Percentiles rank a stretch among this genome's conserved stretches.
Evolutionary conservation across 2,888 invertebrate genomes (phyloP).

Genomic region (Cheilosia soror): DNA sequence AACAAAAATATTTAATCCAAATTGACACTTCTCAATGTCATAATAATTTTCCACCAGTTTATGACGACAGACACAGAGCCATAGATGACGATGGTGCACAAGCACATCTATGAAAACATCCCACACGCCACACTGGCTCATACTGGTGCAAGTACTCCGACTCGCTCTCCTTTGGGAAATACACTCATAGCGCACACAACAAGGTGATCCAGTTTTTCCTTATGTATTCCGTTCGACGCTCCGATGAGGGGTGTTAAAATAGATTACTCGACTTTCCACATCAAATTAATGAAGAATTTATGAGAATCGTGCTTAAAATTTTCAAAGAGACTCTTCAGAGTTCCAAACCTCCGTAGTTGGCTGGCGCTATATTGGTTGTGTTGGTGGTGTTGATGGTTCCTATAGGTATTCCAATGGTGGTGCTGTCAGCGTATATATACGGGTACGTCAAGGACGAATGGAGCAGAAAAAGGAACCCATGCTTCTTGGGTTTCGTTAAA

Average conservation of each 20-base stretch:
- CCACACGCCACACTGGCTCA: neutral
- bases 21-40: conserved; percentile 67
- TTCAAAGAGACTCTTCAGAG: conserved; percentile 68
- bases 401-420: conserved; percentile 54
- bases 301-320: conserved; percentile 80
- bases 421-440: conserved; percentile 46
- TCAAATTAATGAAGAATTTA: conserved; percentile 81
- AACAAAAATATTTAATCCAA: conserved; percentile 57
- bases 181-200: conserved; percentile 33
- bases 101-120: conserved; percentile 27
- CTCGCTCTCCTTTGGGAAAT: conserved; percentile 3
- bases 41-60: conserved; percentile 57
- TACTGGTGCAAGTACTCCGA: neutral
- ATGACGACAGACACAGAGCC: conserved; percentile 33
- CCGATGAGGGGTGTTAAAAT: conserved; percentile 71
- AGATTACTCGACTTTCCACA: conserved; percentile 75
- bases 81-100: conserved; percentile 23
- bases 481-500: conserved; percentile 55
- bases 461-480: conserved; percentile 14
- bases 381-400: conserved; percentile 12
- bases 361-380: neutral
- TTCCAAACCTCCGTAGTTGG: conserved; percentile 3
- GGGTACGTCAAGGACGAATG: conserved; percentile 55
- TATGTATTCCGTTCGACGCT: conserved; percentile 66
- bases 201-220: conserved; percentile 55